These are phyloP conservation scores for Cnemophilus loriae DNA, from an alignment of 2,113 vertebrate genomes.

Conservation along the genomic window DNA sequence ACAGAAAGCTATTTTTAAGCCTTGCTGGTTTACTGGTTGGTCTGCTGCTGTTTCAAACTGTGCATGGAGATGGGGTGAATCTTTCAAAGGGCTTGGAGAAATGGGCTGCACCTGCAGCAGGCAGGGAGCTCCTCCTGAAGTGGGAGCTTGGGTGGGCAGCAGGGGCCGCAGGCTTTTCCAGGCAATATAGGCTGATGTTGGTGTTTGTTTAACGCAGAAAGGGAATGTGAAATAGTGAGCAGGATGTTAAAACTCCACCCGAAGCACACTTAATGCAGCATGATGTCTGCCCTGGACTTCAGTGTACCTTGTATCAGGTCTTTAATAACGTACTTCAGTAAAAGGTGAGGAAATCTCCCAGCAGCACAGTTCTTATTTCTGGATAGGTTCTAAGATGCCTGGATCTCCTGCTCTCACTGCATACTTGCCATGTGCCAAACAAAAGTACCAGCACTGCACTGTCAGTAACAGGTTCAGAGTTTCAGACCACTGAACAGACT, in stretches of 20 bases:
- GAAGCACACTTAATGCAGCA: background rate
- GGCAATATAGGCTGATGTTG: background rate
- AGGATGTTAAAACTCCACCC: background rate
- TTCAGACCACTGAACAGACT: background rate
- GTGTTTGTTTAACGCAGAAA: background rate
- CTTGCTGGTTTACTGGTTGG: background rate
- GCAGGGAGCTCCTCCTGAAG: background rate
- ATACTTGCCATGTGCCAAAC: background rate
- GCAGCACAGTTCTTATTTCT: background rate
- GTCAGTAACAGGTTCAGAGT: background rate
- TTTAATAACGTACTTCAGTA: background rate
- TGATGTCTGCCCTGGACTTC: background rate
- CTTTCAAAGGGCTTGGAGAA: background rate
- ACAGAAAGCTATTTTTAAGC: background rate
- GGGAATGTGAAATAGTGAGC: background rate
- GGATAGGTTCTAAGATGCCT: background rate
- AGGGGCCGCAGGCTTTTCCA: background rate
- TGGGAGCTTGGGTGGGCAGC: fast-evolving
- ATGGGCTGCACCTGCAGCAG: background rate
- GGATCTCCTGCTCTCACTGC: background rate
- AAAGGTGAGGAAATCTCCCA: background rate
- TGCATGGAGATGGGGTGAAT: background rate
- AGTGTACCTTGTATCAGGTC: background rate
- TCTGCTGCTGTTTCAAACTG: background rate
- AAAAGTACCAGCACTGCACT: background rate